These are phyloP conservation scores for Amblyjoppa proteus DNA, from an alignment of 2,888 invertebrate genomes.

Conservation along the genomic window DNA sequence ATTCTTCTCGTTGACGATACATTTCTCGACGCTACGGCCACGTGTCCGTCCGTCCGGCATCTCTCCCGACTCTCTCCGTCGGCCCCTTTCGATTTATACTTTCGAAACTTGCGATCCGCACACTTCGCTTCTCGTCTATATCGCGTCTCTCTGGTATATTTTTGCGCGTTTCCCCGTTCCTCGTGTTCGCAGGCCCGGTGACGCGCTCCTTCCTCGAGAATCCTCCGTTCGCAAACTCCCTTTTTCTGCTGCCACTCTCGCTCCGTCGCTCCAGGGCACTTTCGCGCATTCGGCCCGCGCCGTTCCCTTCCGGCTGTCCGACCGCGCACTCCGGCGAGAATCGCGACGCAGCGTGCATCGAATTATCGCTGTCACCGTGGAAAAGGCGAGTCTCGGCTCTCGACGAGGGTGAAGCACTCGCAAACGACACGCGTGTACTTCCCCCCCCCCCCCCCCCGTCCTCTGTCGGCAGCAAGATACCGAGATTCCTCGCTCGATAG, in stretches of 20 bases:
- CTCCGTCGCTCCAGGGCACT: constrained; percentile 31
- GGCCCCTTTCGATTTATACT: constrained; percentile 12
- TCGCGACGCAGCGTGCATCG: constrained; percentile 53
- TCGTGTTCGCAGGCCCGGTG: constrained; percentile 4
- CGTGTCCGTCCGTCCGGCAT: not conserved
- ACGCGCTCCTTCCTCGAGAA: constrained; percentile 41
- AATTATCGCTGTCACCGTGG: constrained; percentile 74
- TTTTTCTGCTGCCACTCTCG: constrained; percentile 46
- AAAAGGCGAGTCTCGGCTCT: not conserved
- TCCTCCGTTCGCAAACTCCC: constrained; percentile 72
- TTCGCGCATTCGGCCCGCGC: not conserved
- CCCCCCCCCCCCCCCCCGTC: not conserved
- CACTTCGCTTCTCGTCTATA: constrained; percentile 7
- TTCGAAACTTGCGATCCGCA: not conserved
- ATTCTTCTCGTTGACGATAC: constrained; percentile 56
- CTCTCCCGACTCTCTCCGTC: not conserved
- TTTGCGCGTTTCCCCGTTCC: constrained; percentile 47
- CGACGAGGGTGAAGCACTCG: not conserved
- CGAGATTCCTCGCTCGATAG: constrained; percentile 16
- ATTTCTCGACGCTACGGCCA: constrained; percentile 28
- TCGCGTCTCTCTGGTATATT: constrained; percentile 54
- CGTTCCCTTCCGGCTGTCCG: too few relatives aligned
- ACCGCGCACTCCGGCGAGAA: not conserved
- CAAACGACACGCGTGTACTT: not conserved
- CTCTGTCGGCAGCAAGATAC: not conserved